phyloP scores from a whole-genome alignment of 2,888 invertebrate genomes.

The Ochropleura plecta region DNA sequence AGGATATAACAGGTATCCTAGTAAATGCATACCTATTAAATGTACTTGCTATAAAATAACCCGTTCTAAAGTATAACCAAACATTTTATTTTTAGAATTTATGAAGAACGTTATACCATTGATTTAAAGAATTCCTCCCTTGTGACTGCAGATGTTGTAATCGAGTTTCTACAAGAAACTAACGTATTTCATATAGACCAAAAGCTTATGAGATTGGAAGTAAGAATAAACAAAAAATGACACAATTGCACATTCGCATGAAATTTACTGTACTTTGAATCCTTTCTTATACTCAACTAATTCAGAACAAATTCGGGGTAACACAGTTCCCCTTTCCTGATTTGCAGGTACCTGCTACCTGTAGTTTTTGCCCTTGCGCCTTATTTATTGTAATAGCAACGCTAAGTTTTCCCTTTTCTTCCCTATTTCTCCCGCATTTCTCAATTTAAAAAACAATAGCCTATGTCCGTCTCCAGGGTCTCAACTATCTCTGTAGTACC shows the following conservation, averaged over 20 bases:
- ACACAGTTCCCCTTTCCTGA: too few relatives aligned
- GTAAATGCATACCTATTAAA: neutral
- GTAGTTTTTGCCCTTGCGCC: too few relatives aligned
- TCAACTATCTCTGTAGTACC: too few relatives aligned
- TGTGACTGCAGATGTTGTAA: conserved; percentile 85
- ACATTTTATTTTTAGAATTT: conserved; percentile 77
- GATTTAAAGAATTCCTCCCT: conserved; percentile 90
- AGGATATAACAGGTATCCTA: conserved; percentile 78
- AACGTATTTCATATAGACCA: conserved; percentile 86
- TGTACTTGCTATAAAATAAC: neutral
- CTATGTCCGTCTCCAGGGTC: too few relatives aligned
- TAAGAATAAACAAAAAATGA: conserved; percentile 46
- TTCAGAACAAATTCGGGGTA: too few relatives aligned
- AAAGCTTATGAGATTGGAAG: conserved; percentile 79
- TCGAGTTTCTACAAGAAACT: conserved; percentile 84
- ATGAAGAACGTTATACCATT: conserved; percentile 86
- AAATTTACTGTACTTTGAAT: neutral
- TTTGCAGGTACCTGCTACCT: too few relatives aligned
- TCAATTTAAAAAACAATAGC: too few relatives aligned
- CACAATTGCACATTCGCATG: too few relatives aligned
- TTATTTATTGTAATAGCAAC: too few relatives aligned
- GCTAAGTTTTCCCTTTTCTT: too few relatives aligned
- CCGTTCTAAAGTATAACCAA: neutral
- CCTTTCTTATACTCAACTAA: neutral
- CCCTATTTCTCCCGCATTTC: too few relatives aligned